Conservation (phyloP, 2,113 vertebrate species). For the Chloropsis cyanopogon region DNA sequence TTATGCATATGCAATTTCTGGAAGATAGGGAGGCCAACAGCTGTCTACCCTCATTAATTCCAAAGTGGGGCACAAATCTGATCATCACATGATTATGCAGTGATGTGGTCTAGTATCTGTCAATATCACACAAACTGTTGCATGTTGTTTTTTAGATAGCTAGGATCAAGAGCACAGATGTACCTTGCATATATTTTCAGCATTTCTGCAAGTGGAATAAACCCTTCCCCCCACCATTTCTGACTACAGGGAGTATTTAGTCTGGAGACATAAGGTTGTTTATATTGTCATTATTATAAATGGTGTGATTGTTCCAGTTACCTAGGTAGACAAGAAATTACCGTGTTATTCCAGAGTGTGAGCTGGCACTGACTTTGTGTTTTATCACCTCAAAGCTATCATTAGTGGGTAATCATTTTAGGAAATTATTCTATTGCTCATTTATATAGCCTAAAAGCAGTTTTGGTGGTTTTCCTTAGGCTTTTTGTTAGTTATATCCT, state of each 20-base stretch:
- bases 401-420: constrained; percentile 42
- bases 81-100: background rate
- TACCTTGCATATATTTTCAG: background rate
- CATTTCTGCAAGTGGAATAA: background rate
- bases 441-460: background rate
- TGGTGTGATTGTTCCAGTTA: constrained; percentile 32
- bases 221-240: background rate
- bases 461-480: background rate
- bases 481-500: constrained; percentile 16
- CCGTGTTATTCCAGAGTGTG: constrained; percentile 3
- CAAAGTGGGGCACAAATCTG: background rate
- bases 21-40: background rate
- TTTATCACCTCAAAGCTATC: constrained; percentile 52
- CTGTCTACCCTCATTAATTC: background rate
- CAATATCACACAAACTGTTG: background rate
- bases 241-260: constrained; percentile 3
- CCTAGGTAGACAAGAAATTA: constrained; percentile 30
- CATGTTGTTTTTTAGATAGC: background rate
- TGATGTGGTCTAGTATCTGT: background rate
- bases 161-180: background rate
- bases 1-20: background rate
- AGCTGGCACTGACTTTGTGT: constrained; percentile 3
- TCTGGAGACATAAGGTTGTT: constrained; percentile 27
- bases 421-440: constrained; percentile 44
- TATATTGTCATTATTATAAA: constrained; percentile 42